Evolutionary conservation across 2,888 invertebrate genomes (phyloP), one percentile per base, ranked within the genome.

Genomic region (Tetramorium bicarinatum): DNA sequence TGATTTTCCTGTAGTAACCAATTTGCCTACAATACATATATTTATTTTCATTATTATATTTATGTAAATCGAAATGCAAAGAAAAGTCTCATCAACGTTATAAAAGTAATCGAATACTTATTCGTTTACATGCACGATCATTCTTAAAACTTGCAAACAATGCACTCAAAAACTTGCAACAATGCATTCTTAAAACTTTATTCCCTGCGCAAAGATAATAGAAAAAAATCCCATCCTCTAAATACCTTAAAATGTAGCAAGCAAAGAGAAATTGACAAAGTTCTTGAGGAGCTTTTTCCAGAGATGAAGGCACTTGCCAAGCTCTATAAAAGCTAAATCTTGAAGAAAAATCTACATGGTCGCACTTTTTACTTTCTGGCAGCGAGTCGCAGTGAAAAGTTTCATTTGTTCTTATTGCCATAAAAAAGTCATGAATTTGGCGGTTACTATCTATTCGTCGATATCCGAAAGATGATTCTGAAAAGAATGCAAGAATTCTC

Each of bases 331-430:
- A 59, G 66, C 38, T 64, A 64, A 64, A 76, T 52, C 64, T 64
- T 25, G 18, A 41, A 52, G 62, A 62, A 52, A 76, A 76, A 64
- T 64, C 76, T 52, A 64, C 76, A 76, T 75, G 21, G n/a, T 18
- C 11, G 3, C 18, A 18, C 62, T 56, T 34, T 49, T 21, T 76
- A 52, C 38, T 34, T 66, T 61, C n/a, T 62, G 34, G 7, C 49
- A 49, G 34, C 21, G 15, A 75, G 15, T 62, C 29, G 11, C 44
- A 47, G 47, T 34, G 15, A 75, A 74, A 61, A 38, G 34, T 62
- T 75, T 75, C 25, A 21, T 62, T 62, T n/a, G 47, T 15, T 15
- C 38, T 62, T 49, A 62, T 62, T 62, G 15, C 11, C 34, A 21
- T 34, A 62, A 75, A 18, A 62, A 62, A 49, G 21, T 49, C 75